phyloP scores from a whole-genome alignment of 2,888 invertebrate genomes.

The Ophion obscuratus region DNA sequence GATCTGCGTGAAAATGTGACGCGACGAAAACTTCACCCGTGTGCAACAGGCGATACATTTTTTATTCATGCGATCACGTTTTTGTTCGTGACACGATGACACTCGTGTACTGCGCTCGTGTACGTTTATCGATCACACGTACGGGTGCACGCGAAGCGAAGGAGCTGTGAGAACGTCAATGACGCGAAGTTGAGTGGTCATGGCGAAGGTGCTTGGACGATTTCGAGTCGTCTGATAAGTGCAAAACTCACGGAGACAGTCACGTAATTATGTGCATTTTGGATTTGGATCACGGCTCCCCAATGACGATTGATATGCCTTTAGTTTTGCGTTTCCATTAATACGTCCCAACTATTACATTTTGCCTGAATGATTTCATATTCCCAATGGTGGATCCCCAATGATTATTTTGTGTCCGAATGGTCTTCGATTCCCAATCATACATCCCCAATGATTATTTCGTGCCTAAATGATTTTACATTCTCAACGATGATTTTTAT shows the following conservation, averaged over 20 bases:
- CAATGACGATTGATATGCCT: constrained; percentile 1
- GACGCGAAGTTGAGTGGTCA: constrained; percentile 38
- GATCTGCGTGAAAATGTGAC: constrained; percentile 1
- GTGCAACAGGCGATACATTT: constrained; percentile 60
- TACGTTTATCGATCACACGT: constrained; percentile 41
- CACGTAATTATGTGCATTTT: constrained; percentile 34
- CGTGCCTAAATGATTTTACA: not conserved
- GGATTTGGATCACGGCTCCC: constrained; percentile 4
- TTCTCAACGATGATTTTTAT: not conserved
- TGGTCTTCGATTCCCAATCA: no score
- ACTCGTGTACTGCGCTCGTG: constrained; percentile 9
- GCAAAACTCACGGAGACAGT: not conserved
- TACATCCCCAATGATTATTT: not conserved
- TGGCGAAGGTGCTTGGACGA: constrained; percentile 6
- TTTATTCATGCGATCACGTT: constrained; percentile 60
- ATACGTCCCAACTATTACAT: no score
- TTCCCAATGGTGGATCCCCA: no score
- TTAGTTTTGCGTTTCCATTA: no score
- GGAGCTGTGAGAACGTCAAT: constrained; percentile 18
- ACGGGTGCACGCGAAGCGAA: not conserved
- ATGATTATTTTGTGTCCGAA: no score
- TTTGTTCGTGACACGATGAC: constrained; percentile 50
- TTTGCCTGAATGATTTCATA: no score
- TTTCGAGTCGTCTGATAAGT: constrained; percentile 32
- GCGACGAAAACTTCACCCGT: not conserved